Evolutionary conservation across 2,888 invertebrate species (phyloP), one percentile per base, ranked within the genome.

Genomic region (Stenodema calcarata): DNA sequence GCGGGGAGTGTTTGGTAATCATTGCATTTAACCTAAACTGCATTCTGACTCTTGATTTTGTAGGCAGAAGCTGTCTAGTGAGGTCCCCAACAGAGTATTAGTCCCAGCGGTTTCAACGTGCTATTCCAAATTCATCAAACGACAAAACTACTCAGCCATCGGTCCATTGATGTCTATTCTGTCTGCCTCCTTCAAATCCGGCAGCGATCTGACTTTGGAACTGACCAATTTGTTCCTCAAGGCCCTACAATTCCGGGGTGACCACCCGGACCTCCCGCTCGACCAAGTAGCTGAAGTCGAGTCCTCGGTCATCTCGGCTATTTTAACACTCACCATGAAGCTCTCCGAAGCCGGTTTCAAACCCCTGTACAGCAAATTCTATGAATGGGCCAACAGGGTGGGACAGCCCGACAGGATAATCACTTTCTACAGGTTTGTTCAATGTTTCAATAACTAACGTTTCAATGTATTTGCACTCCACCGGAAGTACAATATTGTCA

Each of bases 321-420:
- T 98, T n/a, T 94, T 96, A 0, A 93, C 94, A 79, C 93, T 98
- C 89, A 95, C 97, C 35, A 91, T 98, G 80, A 98, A 98, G 91
- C 92, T 98, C 41, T 97, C 97, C 0, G 98, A 98, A 91, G 94
- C 95, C 0, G 94, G 95, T 62, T 99, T 99, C 91, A 94, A 96
- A 88, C 97, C 98, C 0, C 93, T 98, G 89, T 97, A 97, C 91
- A 95, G 95, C 90, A 95, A 95, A 92, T 92, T 98, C 18, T 97
- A 95, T 90, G 96, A 96, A 90, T 98, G 98, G 98, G 96, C 97
- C 0, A 93, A 94, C 70, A 92, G 94, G 88, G 92, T 92, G 88
- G 87, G 92, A 92, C 89, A 92, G 82, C 94, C 94, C 86, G 94
- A 94, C 87, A 92, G 96, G 87, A 92, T 94, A 14, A 94, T 97